Percentiles rank a stretch among this genome's conserved stretches.
Conservation (phyloP, 2,888 invertebrate genomes). For the Heterodera filipjevi region DNA sequence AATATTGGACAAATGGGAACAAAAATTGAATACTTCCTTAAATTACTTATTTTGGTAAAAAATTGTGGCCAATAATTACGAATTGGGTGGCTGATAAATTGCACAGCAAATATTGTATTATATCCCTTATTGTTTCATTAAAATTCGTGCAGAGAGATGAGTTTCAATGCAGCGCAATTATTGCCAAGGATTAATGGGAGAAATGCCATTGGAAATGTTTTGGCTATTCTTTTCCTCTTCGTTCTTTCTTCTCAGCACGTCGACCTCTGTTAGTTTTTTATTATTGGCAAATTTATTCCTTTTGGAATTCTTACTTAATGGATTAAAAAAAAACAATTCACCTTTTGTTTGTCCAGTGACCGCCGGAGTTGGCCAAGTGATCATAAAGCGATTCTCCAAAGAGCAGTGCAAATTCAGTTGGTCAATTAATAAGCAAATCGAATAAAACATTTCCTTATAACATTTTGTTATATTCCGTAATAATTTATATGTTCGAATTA, state of each 20-base stretch:
- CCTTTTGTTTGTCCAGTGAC: neutral
- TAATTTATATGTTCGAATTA: no score
- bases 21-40: no score
- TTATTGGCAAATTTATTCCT: neutral
- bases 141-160: neutral
- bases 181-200: neutral
- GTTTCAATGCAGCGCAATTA: neutral
- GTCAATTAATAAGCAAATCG: no score
- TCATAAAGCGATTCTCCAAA: constrained; percentile 50
- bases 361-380: constrained; percentile 38
- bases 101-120: no score
- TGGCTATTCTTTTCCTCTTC: neutral
- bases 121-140: neutral
- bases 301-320: no score
- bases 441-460: no score
- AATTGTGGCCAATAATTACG: no score
- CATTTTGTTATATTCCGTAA: no score
- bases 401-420: constrained; percentile 51
- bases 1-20: no score
- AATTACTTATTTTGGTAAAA: no score
- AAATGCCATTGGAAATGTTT: neutral
- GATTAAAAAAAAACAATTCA: neutral
- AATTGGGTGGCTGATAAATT: no score
- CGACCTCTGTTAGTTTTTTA: neutral
- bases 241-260: neutral